Evolutionary conservation across 2,113 vertebrate genomes (phyloP).

Genomic region (Caranx melampygus): DNA sequence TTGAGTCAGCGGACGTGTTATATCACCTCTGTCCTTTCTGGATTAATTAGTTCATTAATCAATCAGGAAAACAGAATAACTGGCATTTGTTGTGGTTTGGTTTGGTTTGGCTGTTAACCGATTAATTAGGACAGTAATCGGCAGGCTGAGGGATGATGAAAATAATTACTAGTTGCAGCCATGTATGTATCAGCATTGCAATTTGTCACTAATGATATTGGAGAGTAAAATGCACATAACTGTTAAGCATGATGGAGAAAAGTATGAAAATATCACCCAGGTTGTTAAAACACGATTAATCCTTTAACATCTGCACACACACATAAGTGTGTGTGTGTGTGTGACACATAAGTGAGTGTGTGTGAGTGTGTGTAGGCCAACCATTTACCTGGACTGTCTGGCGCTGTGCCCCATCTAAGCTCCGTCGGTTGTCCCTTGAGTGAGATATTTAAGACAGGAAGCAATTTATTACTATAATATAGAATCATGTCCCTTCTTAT

Average conservation of each 20-base stretch:
- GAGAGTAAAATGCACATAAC: neutral
- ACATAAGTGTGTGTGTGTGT: neutral
- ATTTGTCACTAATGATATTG: constrained; percentile 1
- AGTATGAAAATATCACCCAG: neutral
- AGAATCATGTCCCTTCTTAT: constrained; percentile 65
- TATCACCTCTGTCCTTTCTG: neutral
- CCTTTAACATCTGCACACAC: neutral
- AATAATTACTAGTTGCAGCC: neutral
- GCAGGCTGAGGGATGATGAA: constrained; percentile 1
- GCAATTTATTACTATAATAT: constrained; percentile 69
- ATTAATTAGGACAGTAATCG: neutral
- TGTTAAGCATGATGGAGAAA: neutral
- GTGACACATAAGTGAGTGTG: constrained; percentile 10
- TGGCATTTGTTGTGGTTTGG: neutral
- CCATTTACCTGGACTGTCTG: constrained; percentile 28
- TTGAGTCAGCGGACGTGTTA: neutral
- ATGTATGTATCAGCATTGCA: neutral
- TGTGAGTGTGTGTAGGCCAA: neutral
- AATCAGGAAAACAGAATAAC: neutral
- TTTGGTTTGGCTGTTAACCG: neutral
- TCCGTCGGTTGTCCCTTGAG: constrained; percentile 26
- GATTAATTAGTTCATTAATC: neutral
- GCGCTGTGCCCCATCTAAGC: constrained; percentile 17
- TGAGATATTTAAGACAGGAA: constrained; percentile 59
- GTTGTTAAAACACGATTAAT: neutral